These are phyloP conservation scores for Aepyceros melampus DNA, from an alignment of 2,113 vertebrate genomes.

Conservation along the genomic window DNA sequence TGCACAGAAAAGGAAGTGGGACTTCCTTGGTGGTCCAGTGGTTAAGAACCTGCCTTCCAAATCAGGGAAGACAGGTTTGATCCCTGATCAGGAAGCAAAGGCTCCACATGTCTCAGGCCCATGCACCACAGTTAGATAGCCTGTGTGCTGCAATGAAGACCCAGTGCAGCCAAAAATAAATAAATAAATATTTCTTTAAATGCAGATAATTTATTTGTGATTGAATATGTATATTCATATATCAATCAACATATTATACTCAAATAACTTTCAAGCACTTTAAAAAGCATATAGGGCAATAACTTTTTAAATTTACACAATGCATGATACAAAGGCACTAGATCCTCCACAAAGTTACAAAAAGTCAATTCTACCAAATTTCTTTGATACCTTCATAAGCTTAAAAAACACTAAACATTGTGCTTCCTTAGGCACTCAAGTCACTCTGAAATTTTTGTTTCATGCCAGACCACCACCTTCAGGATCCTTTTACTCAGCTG, in stretches of 20 bases:
- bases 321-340: neutral
- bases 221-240: neutral
- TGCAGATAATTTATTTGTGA: neutral
- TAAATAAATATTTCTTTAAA: neutral
- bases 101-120: neutral
- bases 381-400: neutral
- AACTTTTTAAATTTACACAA: neutral
- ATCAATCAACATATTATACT: neutral
- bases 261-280: neutral
- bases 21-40: neutral
- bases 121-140: neutral
- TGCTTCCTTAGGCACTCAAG: neutral
- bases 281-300: neutral
- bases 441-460: neutral
- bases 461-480: neutral
- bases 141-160: neutral
- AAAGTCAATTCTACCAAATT: neutral
- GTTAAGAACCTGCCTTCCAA: neutral
- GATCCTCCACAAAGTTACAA: neutral
- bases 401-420: neutral
- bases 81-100: neutral
- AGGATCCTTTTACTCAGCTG: neutral
- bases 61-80: neutral
- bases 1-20: neutral
- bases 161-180: neutral